Base-by-base conservation (phyloP, 1,140 invertebrate species). In the Hylyphantes graminicola region DNA sequence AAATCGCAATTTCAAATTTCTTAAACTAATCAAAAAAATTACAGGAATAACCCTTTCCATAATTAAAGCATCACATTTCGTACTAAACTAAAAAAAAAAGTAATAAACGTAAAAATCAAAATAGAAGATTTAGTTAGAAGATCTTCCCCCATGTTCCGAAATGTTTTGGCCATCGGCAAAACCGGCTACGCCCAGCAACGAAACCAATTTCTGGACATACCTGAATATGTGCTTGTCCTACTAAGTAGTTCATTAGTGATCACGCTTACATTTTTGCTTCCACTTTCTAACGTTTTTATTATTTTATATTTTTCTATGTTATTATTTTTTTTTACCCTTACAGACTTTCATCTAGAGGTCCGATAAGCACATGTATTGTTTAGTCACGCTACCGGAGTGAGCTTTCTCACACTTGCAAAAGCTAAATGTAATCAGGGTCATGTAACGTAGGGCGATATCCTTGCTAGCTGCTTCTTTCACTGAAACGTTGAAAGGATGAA, bases 181-280 rank as follows among this genome's bases (percentile, higher is more conserved):
- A 57, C 53, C 61, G 68, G 72, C 80, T 51, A 74, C 80, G 80
- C 80, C 80, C 80, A 83, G 80, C 80, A 83, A 83, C 80, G 63
- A 48, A 81, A 57, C 51, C 65, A 80, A 70, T 80, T 80, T 68
- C 77, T 73, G 68, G 57, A 74, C 80, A 83, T 83, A 74, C 80
- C 70, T 80, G 54, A 59, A 80, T 80, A 70, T 83, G 80, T 74
- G 80, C 72, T 83, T 83, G 80, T 51, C 72, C 72, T 74, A 75
- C 80, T 83, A 83, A 83, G 80, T 83, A 83, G 80, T 83, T 83
- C 80, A 83, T 83, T 83, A 83, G 61, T 3, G 70, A 74, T 67
- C 70, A 74, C 80, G 70, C 80, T 80, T 70, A 59, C 65, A 70
- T 51, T 70, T 35, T 78, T 80, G 67, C 65, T 80, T 57, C 64